Evolutionary conservation across 1,140 invertebrate genomes (phyloP).

Genomic region (Chymomyza costata): DNA sequence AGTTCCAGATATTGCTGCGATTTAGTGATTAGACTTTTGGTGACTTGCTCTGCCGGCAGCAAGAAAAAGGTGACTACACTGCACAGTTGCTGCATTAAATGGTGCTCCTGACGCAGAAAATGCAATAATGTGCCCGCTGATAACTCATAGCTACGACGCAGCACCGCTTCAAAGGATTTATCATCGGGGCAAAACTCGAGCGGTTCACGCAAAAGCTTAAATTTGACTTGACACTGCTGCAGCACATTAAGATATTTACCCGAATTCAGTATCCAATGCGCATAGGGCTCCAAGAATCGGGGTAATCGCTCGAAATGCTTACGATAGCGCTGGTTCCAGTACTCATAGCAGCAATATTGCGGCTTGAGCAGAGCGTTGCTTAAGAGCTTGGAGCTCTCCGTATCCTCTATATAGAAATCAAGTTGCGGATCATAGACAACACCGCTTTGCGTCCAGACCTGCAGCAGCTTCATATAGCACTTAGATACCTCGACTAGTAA

Average conservation of each 20-base stretch:
- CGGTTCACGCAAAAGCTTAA: slow-evolving; percentile 35
- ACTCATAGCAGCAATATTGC: slow-evolving; percentile 42
- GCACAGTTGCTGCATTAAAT: slow-evolving; percentile 26
- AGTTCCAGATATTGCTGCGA: slow-evolving; percentile 11
- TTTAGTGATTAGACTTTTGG: slow-evolving; percentile 14
- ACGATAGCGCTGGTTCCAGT: slow-evolving; percentile 39
- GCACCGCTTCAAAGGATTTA: slow-evolving; percentile 11
- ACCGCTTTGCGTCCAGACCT: slow-evolving; percentile 54
- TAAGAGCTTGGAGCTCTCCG: slow-evolving; percentile 19
- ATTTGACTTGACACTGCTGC: slow-evolving; percentile 42
- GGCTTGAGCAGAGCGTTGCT: slow-evolving; percentile 42
- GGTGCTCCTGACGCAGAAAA: slow-evolving; percentile 19
- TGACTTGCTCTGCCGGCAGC: slow-evolving; percentile 25
- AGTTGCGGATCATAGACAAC: slow-evolving; percentile 33
- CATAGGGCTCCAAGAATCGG: slow-evolving; percentile 21
- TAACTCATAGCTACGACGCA: slow-evolving; percentile 37
- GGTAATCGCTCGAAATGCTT: slow-evolving; percentile 32
- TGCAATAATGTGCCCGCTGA: slow-evolving; percentile 39
- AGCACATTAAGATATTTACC: slow-evolving; percentile 56
- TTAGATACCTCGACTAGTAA: slow-evolving; percentile 18
- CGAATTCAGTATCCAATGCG: slow-evolving; percentile 30
- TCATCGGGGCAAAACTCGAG: slow-evolving; percentile 22
- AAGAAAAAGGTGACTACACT: slow-evolving; percentile 37
- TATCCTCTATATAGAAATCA: slow-evolving; percentile 54
- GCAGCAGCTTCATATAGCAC: slow-evolving; percentile 59